phyloP scores from a whole-genome alignment of 2,797 vertebrate species.

The Catamblyrhynchus diadema region DNA sequence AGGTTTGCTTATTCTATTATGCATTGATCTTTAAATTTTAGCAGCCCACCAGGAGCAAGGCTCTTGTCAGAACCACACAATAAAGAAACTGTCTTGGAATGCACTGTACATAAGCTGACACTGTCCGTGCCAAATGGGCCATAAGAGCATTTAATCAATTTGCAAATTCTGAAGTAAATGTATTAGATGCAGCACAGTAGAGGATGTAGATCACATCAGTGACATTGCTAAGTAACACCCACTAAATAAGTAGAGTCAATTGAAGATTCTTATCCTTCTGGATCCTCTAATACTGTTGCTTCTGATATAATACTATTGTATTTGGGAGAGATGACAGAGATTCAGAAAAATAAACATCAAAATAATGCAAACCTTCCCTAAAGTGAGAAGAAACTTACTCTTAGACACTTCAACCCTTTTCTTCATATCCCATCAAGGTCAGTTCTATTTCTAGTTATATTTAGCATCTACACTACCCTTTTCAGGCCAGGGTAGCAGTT shows the following conservation, averaged over 20 bases:
- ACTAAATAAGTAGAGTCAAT: neutral
- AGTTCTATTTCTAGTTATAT: neutral
- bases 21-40: neutral
- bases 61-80: neutral
- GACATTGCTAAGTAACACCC: neutral
- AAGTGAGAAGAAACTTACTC: neutral
- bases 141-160: neutral
- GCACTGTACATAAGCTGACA: neutral
- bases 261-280: neutral
- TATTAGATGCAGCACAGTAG: neutral
- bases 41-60: neutral
- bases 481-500: neutral
- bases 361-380: neutral
- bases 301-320: neutral
- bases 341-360: neutral
- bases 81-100: neutral
- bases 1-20: neutral
- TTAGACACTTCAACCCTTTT: neutral
- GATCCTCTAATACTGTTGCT: neutral
- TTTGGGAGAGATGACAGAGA: neutral
- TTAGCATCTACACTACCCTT: neutral
- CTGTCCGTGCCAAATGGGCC: neutral
- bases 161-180: neutral
- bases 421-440: fast-evolving
- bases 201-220: neutral